phyloP scores from a whole-genome alignment of 2,888 invertebrate species.

The Selenia dentaria region DNA sequence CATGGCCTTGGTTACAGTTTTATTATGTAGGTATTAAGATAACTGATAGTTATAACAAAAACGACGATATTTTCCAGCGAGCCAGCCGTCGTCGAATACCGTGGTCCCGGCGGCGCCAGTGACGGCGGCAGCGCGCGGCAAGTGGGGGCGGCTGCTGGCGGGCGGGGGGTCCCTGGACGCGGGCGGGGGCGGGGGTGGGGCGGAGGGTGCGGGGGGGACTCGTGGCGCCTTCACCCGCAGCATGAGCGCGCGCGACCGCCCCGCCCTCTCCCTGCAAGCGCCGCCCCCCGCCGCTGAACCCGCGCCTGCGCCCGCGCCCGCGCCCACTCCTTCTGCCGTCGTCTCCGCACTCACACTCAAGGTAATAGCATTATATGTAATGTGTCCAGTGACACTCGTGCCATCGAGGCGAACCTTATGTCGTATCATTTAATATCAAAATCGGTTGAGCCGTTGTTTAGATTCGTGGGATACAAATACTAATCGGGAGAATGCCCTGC shows the following conservation, averaged over 20 bases:
- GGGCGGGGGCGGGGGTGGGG: conserved; percentile 68
- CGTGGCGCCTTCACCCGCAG: conserved; percentile 78
- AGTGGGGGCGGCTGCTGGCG: conserved; percentile 93
- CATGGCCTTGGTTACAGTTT: too few relatives aligned
- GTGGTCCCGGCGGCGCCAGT: conserved; percentile 38
- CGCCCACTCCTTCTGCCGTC: conserved; percentile 70
- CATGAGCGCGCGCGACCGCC: conserved; percentile 68
- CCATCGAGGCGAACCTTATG: too few relatives aligned
- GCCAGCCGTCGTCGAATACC: conserved; percentile 22
- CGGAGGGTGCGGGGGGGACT: conserved; percentile 38
- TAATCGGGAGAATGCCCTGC: too few relatives aligned
- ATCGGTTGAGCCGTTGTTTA: too few relatives aligned
- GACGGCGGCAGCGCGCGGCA: conserved; percentile 79
- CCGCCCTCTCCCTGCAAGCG: conserved; percentile 58
- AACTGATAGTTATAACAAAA: too few relatives aligned
- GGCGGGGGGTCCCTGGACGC: conserved; percentile 92
- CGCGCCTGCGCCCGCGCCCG: conserved; percentile 46
- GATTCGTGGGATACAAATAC: too few relatives aligned
- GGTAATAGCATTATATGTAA: too few relatives aligned
- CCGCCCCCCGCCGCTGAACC: conserved; percentile 71
- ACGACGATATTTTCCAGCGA: conserved; percentile 14
- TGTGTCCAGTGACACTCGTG: too few relatives aligned
- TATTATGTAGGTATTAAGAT: too few relatives aligned
- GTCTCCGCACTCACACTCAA: conserved; percentile 64
- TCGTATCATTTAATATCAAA: too few relatives aligned